Percentiles rank a stretch among this genome's conserved stretches.
phyloP scores from a whole-genome alignment of 2,797 vertebrate species.

The Protosalanx chinensis region DNA sequence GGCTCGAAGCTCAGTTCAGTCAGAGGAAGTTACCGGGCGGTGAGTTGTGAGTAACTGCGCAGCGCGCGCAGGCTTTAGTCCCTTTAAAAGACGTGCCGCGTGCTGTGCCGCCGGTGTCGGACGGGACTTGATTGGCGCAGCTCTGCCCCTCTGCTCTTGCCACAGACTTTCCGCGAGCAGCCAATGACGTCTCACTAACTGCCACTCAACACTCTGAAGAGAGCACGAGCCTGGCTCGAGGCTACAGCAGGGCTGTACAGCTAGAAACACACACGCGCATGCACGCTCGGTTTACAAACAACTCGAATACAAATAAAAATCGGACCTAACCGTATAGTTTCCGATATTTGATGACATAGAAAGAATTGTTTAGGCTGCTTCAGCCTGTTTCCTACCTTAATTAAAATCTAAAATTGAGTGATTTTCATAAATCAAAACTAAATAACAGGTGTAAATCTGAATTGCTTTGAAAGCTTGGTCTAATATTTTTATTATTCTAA shows the following conservation, averaged over 20 bases:
- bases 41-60: constrained; percentile 63
- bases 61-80: constrained; percentile 65
- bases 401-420: no score
- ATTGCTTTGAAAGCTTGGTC: no score
- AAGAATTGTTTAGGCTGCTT: no score
- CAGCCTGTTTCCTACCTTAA: no score
- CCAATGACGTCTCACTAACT: constrained; percentile 73
- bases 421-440: neutral
- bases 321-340: no score
- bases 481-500: no score
- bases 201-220: constrained; percentile 60
- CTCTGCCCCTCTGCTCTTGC: constrained; percentile 69
- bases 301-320: neutral
- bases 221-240: constrained; percentile 49
- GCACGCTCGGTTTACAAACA: constrained; percentile 9
- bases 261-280: constrained; percentile 21
- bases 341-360: no score
- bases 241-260: constrained; percentile 22
- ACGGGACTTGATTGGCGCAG: constrained; percentile 67
- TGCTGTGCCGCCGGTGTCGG: constrained; percentile 47
- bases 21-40: constrained; percentile 32
- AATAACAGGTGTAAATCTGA: no score
- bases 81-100: constrained; percentile 58
- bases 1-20: constrained; percentile 8
- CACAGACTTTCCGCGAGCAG: constrained; percentile 59